Conservation (phyloP, 2,888 invertebrate species). For the Incurvaria masculella region DNA sequence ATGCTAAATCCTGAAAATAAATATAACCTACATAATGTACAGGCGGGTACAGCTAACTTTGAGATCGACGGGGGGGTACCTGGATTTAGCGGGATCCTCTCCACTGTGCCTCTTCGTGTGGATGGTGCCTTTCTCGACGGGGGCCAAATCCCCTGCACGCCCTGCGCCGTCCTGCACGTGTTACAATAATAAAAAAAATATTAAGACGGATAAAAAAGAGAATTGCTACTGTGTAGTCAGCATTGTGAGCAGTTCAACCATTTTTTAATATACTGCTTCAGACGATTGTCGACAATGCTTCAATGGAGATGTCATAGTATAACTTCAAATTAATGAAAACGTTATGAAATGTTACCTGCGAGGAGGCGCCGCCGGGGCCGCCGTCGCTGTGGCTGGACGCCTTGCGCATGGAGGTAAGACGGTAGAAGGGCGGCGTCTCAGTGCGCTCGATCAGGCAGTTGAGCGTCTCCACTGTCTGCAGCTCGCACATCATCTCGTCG, state of each 20-base stretch:
- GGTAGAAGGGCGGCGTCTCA: slow-evolving; percentile 97
- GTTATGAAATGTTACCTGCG: slow-evolving; percentile 28
- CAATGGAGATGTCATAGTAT: too few species aligned
- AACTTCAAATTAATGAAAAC: slow-evolving; percentile 2
- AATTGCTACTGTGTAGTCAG: neutral
- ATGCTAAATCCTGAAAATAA: too few species aligned
- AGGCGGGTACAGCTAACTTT: too few species aligned
- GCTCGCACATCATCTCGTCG: slow-evolving; percentile 96
- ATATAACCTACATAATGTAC: too few species aligned
- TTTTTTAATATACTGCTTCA: neutral
- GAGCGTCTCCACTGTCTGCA: slow-evolving; percentile 95
- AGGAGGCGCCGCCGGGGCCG: slow-evolving; percentile 43
- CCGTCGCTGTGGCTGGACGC: slow-evolving; percentile 68
- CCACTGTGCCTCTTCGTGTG: slow-evolving; percentile 94
- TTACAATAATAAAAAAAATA: too few species aligned
- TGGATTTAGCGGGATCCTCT: slow-evolving; percentile 79
- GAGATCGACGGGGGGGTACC: slow-evolving; percentile 39
- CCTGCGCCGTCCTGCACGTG: slow-evolving; percentile 44
- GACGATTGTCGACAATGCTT: neutral
- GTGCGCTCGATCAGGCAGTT: slow-evolving; percentile 96
- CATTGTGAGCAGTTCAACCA: neutral
- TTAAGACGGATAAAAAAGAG: too few species aligned
- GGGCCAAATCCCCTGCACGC: slow-evolving; percentile 54
- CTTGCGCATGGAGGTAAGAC: slow-evolving; percentile 88
- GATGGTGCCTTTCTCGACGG: slow-evolving; percentile 91